Evolutionary conservation across 2,113 vertebrate genomes (phyloP), one percentile per base, ranked within the genome.

Genomic region (Apus apus): DNA sequence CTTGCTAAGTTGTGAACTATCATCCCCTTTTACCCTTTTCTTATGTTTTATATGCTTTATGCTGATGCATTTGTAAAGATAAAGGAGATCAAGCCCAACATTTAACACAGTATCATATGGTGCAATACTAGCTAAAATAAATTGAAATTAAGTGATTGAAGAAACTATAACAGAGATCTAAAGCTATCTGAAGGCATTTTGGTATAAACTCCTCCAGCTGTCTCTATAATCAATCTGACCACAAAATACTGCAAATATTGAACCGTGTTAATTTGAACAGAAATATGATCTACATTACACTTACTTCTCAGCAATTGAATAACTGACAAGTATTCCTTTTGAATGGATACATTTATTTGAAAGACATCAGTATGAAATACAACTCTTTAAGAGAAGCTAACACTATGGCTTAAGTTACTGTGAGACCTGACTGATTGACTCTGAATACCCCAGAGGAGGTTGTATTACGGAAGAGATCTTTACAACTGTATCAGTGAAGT

Each of bases 21-120:
- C 58, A 53, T 86, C 43, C 57, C 70, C 60, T 83, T 86, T 67
- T 81, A 86, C 38, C 65, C 64, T 80, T 89, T 88, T 90, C 30
- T 66, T 53, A 34, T 18, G 22, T 64, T 90, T 91, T 83, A 54
- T 64, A 34, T 61, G 83, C 72, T 89, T 80, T 86, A 71, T 53
- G 15, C 53, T 60, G 61, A 72, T 40, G 61, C 9, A 72, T 95
- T 93, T 71, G 34, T 75, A 84, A 93, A 90, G 79, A 93, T 72
- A 86, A 88, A 83, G 56, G 66, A 94, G 75, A 91, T 93, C 11
- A 32, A 95, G 53, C 25, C 65, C 48, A 90, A 81, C 30, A 88
- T 83, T 94, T 96, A 85, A 92, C 83, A 88, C 57, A 65, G 40
- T 75, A 90, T 97, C 89, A 92, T 88, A 93, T 81, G 90, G 83